Percentiles rank a stretch among this genome's conserved stretches.
Conservation (phyloP, 1,140 invertebrate species). For the Camponotus pennsylvanicus region DNA sequence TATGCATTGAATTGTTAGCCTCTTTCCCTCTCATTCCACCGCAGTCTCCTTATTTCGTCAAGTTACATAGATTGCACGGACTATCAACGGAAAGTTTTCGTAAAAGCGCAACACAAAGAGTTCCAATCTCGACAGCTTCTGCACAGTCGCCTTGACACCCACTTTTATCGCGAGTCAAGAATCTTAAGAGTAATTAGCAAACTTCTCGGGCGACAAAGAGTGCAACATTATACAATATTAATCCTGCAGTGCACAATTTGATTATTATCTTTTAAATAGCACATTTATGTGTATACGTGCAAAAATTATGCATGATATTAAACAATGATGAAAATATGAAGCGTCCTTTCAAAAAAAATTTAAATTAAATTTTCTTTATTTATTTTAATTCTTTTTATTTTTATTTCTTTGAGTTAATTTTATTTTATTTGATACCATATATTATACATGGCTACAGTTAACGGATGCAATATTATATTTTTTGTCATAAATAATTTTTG, state of each 20-base stretch:
- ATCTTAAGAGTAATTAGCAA: slow-evolving; percentile 40
- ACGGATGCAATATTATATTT: neutral
- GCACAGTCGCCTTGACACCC: neutral
- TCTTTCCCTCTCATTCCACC: neutral
- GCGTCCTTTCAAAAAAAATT: too few relatives aligned
- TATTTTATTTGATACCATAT: neutral
- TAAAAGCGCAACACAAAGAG: slow-evolving; percentile 32
- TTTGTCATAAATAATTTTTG: neutral
- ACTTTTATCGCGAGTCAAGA: slow-evolving; percentile 48
- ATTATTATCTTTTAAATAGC: neutral
- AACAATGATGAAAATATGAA: neutral
- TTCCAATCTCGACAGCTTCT: slow-evolving; percentile 43
- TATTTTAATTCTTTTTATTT: too few relatives aligned
- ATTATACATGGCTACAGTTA: neutral
- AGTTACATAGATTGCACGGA: slow-evolving; percentile 7
- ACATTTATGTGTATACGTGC: neutral
- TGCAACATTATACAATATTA: neutral
- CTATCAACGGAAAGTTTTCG: slow-evolving; percentile 2
- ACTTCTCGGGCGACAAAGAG: neutral
- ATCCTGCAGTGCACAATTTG: neutral
- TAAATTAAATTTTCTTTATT: too few relatives aligned
- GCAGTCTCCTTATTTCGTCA: slow-evolving; percentile 6
- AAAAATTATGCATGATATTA: neutral
- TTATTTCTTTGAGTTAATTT: neutral
- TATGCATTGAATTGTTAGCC: slow-evolving; percentile 4